These are phyloP conservation scores for Cotesia vestalis DNA, from an alignment of 1,140 invertebrate genomes.

Conservation along the genomic window DNA sequence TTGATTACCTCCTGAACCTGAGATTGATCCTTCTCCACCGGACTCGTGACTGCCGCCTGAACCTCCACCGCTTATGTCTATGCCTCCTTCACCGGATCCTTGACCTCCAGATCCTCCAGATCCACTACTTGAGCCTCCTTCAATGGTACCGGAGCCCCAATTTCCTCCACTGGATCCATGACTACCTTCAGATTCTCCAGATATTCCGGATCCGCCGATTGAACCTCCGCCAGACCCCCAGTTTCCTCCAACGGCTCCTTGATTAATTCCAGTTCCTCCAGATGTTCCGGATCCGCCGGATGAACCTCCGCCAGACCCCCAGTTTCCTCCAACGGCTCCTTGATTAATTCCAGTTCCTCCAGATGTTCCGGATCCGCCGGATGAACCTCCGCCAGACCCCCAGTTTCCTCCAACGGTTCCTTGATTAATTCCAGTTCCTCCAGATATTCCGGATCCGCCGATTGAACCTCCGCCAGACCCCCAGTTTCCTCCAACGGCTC, in stretches of 20 bases:
- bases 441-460: not conserved
- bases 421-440: not conserved
- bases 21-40: slow-evolving; percentile 1
- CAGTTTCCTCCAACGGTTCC: slow-evolving; percentile 5
- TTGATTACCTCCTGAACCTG: not conserved
- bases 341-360: not conserved
- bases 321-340: slow-evolving; percentile 4
- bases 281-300: not conserved
- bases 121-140: not conserved
- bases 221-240: not conserved
- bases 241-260: not conserved
- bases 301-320: not conserved
- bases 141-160: no score
- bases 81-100: not conserved
- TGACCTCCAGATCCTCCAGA: slow-evolving; percentile 4
- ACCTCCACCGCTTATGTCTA: not conserved
- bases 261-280: not conserved
- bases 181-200: not conserved
- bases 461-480: not conserved
- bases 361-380: not conserved
- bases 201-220: not conserved
- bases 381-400: not conserved
- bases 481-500: not conserved
- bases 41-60: not conserved
- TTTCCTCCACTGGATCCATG: not conserved